phyloP scores from a whole-genome alignment of 2,113 vertebrate species.

The Pomatorhinus ruficollis region DNA sequence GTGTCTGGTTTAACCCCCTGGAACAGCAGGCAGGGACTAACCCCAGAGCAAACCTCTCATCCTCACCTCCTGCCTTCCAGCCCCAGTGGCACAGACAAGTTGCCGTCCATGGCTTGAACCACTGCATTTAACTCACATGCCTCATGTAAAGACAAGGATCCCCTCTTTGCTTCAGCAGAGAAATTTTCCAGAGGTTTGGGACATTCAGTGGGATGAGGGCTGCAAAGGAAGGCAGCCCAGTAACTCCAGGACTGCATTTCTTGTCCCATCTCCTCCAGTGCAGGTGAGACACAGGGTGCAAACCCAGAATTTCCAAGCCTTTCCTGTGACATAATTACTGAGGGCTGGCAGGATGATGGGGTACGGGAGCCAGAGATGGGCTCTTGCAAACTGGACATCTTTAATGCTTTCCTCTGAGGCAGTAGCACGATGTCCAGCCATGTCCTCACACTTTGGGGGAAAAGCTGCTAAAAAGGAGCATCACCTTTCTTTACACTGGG shows the following conservation, averaged over 20 bases:
- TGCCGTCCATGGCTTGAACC: not conserved
- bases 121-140: not conserved
- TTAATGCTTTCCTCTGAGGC: not conserved
- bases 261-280: not conserved
- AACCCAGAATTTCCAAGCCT: not conserved
- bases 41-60: not conserved
- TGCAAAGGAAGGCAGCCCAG: not conserved
- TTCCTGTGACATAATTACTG: rapidly evolving
- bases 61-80: not conserved
- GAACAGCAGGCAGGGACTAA: not conserved
- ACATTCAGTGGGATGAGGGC: not conserved
- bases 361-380: not conserved
- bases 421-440: not conserved
- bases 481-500: not conserved
- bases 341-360: not conserved
- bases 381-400: not conserved
- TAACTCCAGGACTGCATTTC: not conserved
- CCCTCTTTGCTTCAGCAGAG: not conserved
- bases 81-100: rapidly evolving
- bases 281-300: not conserved
- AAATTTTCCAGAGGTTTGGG: not conserved
- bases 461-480: not conserved
- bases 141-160: not conserved
- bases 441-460: not conserved
- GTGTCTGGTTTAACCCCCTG: not conserved